These are phyloP conservation scores for Cherax quadricarinatus DNA, from an alignment of 1,140 invertebrate species.

Conservation along the genomic window DNA sequence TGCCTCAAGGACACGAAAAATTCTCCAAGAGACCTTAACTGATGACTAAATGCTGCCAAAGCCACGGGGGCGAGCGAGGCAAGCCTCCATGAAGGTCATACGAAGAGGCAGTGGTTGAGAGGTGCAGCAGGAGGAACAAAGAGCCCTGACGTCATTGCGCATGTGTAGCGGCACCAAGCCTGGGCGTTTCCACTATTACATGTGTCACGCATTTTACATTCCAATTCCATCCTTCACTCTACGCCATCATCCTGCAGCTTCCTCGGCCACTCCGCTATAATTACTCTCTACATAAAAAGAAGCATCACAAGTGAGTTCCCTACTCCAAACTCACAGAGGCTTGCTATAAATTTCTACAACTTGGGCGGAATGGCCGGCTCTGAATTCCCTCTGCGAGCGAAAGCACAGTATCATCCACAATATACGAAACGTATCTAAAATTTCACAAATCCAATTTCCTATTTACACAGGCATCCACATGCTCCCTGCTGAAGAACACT, in stretches of 20 bases:
- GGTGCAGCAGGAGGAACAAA: neutral
- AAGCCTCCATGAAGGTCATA: neutral
- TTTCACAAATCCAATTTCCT: neutral
- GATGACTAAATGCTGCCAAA: too few relatives aligned
- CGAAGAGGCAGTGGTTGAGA: neutral
- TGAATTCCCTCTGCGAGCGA: neutral
- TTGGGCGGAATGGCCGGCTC: neutral
- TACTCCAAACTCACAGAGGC: neutral
- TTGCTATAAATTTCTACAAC: neutral
- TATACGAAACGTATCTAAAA: neutral
- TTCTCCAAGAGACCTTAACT: too few relatives aligned
- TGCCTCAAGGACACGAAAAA: too few relatives aligned
- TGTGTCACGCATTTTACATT: neutral
- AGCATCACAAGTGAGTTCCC: neutral
- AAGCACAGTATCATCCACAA: neutral
- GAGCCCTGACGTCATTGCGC: conserved; percentile 11
- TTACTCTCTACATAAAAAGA: neutral
- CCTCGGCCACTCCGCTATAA: neutral
- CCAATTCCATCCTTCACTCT: neutral
- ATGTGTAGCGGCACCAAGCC: neutral
- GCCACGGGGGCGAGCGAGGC: too few relatives aligned
- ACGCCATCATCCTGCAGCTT: neutral
- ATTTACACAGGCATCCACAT: neutral
- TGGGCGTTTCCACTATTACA: neutral
- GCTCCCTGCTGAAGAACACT: neutral